phyloP scores from a whole-genome alignment of 37 sponge, comb jelly and placozoan genomes.

The Aphrocallistes beatrix region DNA sequence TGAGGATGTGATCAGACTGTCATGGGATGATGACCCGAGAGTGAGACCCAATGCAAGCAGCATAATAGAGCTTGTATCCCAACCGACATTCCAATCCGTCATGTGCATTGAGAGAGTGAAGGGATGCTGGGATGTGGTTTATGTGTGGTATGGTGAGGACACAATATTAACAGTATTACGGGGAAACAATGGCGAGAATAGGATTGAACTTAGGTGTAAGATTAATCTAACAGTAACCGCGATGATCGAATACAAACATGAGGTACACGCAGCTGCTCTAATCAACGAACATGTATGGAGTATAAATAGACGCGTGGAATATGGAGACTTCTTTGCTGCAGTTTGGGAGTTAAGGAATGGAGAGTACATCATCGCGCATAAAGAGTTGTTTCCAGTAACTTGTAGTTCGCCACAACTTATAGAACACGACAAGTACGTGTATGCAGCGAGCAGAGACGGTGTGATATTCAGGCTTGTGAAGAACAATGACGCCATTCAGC shows the following conservation, averaged over 20 bases:
- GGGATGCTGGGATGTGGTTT: background rate
- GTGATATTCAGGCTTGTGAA: background rate
- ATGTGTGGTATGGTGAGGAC: background rate
- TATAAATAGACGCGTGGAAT: background rate
- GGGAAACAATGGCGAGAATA: background rate
- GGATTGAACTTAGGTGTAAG: background rate
- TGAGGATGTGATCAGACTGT: constrained; percentile 52
- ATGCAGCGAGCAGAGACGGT: constrained; percentile 1
- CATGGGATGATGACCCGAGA: constrained; percentile 65
- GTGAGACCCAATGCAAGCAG: constrained; percentile 33
- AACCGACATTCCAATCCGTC: constrained; percentile 17
- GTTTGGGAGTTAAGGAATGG: background rate
- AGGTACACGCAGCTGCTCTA: background rate
- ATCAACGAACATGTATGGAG: background rate
- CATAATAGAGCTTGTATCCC: background rate
- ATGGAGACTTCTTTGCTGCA: background rate
- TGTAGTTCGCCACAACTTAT: background rate
- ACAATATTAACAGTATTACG: background rate
- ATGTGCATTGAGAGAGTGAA: constrained; percentile 15
- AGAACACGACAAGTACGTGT: constrained; percentile 3
- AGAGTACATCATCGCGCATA: background rate
- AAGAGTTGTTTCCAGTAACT: background rate
- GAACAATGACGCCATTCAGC: constrained; percentile 1
- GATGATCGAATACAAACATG: background rate
- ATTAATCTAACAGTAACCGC: background rate